Evolutionary conservation across 2,113 vertebrate species (phyloP).

Genomic region (Brachyistius frenatus): DNA sequence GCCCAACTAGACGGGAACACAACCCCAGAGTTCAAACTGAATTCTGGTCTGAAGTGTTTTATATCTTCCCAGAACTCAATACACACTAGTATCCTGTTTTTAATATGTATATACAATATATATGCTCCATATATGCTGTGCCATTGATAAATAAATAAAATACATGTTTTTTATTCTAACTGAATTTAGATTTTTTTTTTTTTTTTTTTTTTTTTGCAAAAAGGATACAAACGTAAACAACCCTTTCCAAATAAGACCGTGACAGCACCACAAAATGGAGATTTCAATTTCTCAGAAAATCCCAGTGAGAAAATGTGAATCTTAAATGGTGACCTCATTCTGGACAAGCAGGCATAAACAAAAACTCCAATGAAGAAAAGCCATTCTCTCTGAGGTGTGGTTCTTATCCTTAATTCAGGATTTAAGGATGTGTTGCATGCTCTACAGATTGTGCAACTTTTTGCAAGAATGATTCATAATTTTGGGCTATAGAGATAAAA

Average conservation of each 20-base stretch:
- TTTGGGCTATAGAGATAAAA: too few relatives aligned
- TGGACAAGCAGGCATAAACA: conserved; percentile 19
- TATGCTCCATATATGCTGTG: too few relatives aligned
- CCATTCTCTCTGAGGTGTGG: not conserved
- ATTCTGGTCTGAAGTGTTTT: too few relatives aligned
- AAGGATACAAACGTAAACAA: not conserved
- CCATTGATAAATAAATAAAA: too few relatives aligned
- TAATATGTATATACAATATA: too few relatives aligned
- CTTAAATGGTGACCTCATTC: conserved; percentile 5
- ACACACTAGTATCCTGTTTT: too few relatives aligned
- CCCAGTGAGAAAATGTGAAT: not conserved
- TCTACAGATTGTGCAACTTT: not conserved
- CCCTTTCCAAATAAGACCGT: conserved; percentile 4
- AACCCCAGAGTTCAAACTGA: too few relatives aligned
- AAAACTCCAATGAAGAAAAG: not conserved
- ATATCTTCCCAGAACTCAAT: too few relatives aligned
- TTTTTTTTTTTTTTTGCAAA: too few relatives aligned
- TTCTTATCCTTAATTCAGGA: not conserved
- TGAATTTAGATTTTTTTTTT: not conserved
- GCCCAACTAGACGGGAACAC: too few relatives aligned
- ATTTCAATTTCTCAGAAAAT: conserved; percentile 10
- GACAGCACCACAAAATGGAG: not conserved
- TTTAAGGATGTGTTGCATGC: not conserved
- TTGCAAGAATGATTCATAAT: too few relatives aligned
- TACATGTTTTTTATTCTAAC: too few relatives aligned